These are phyloP conservation scores for Pheosia gnoma DNA, from an alignment of 2,888 invertebrate species.

Conservation along the genomic window DNA sequence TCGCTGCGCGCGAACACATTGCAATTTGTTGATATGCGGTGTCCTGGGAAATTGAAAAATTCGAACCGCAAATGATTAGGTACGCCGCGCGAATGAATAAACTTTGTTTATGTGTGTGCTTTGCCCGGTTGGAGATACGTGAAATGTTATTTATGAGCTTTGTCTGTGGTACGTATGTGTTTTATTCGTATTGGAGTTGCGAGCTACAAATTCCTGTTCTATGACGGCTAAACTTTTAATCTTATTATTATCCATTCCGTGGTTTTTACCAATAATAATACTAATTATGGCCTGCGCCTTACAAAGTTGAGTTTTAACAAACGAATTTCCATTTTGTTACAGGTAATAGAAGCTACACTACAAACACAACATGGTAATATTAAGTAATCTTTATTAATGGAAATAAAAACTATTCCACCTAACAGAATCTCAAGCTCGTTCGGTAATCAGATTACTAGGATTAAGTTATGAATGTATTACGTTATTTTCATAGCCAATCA, in stretches of 20 bases:
- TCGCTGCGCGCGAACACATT: not conserved
- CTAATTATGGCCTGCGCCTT: too few species aligned
- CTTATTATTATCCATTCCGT: too few species aligned
- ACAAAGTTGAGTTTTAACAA: not conserved
- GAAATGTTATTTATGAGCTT: not conserved
- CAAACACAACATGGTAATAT: too few species aligned
- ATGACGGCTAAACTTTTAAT: too few species aligned
- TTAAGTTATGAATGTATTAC: too few species aligned
- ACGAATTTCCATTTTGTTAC: not conserved
- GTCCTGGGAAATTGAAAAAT: conserved; percentile 6
- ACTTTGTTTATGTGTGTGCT: not conserved
- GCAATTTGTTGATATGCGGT: conserved; percentile 2
- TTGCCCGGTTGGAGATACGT: not conserved
- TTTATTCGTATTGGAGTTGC: too few species aligned
- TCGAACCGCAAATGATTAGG: not conserved
- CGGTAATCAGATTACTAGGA: too few species aligned
- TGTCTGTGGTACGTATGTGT: not conserved
- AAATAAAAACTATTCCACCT: too few species aligned
- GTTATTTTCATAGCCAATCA: not conserved
- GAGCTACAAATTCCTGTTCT: too few species aligned
- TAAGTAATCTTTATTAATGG: too few species aligned
- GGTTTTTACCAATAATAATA: too few species aligned
- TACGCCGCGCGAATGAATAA: not conserved
- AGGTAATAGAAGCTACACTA: not conserved
- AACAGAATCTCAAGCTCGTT: too few species aligned